These are phyloP conservation scores for Petromus typicus DNA, from an alignment of 2,113 vertebrate species.

Conservation along the genomic window DNA sequence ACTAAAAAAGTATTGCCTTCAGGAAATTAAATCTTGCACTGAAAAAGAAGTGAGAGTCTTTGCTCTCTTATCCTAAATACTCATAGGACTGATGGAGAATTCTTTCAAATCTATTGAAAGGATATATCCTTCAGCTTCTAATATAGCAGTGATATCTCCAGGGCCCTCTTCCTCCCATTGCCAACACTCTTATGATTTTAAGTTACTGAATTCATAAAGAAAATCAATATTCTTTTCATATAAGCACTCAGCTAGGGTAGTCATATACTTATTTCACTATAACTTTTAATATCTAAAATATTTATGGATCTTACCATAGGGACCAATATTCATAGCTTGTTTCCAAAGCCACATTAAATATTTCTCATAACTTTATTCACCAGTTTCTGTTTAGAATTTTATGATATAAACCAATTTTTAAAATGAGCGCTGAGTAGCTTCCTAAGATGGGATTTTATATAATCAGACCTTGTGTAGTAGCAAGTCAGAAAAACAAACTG, in stretches of 20 bases:
- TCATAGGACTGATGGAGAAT: background rate
- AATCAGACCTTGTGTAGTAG: background rate
- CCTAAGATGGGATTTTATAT: background rate
- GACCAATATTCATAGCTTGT: conserved; percentile 7
- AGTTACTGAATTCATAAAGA: conserved; percentile 67
- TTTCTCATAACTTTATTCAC: background rate
- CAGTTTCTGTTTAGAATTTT: conserved; percentile 57
- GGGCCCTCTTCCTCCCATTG: background rate
- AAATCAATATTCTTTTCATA: conserved; percentile 70
- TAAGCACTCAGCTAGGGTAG: conserved; percentile 17
- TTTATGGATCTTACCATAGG: conserved; percentile 51
- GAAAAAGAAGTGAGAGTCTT: conserved; percentile 43
- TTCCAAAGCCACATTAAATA: conserved; percentile 61
- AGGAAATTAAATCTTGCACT: conserved; percentile 62
- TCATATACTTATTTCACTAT: conserved; percentile 34
- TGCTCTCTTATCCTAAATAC: background rate
- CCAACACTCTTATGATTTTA: conserved; percentile 51
- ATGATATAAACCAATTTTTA: background rate
- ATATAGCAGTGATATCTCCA: conserved; percentile 42
- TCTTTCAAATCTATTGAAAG: conserved; percentile 47
- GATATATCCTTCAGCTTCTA: conserved; percentile 48
- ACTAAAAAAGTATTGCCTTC: background rate
- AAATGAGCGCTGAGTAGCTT: background rate
- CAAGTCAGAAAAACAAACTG: background rate
- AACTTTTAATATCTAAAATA: conserved; percentile 62